phyloP scores from a whole-genome alignment of 1,140 invertebrate species.

The Bombyx mandarina region DNA sequence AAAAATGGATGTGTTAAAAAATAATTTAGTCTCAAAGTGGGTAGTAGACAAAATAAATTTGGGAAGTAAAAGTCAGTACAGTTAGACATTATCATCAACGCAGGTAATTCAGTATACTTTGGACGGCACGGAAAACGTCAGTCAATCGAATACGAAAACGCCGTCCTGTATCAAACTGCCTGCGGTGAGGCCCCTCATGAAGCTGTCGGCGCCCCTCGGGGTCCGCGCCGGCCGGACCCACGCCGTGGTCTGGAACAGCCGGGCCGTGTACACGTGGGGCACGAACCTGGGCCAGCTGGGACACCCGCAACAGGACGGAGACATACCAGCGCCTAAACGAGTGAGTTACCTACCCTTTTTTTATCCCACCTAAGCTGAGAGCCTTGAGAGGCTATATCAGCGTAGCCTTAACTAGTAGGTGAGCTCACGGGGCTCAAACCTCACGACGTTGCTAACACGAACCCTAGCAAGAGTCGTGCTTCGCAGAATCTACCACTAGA shows the following conservation, averaged over 20 bases:
- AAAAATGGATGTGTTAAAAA: too few relatives aligned
- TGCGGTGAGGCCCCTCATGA: slow-evolving; percentile 37
- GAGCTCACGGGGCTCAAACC: too few relatives aligned
- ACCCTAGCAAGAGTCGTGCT: too few relatives aligned
- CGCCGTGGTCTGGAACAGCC: slow-evolving; percentile 76
- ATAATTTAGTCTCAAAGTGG: too few relatives aligned
- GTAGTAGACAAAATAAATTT: too few relatives aligned
- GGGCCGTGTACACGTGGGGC: slow-evolving; percentile 76
- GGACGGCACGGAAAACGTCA: slow-evolving; percentile 41
- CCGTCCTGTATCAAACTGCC: slow-evolving; percentile 36
- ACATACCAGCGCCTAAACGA: slow-evolving; percentile 54
- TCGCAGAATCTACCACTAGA: too few relatives aligned
- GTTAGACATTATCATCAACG: background rate
- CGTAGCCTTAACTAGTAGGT: too few relatives aligned
- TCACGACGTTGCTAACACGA: too few relatives aligned
- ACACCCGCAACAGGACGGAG: slow-evolving; percentile 54
- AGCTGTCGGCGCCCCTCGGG: slow-evolving; percentile 56
- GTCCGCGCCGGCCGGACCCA: slow-evolving; percentile 76
- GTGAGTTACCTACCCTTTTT: slow-evolving; percentile 25
- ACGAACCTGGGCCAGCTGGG: slow-evolving; percentile 83
- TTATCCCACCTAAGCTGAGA: background rate
- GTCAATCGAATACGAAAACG: slow-evolving; percentile 32
- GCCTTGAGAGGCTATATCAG: too few relatives aligned
- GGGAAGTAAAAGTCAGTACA: too few relatives aligned
- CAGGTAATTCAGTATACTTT: slow-evolving; percentile 54